A percentile compares a stretch with the other conserved stretches of the same genome.
These are phyloP conservation scores for Spea hammondii DNA, from an alignment of 2,797 vertebrate species.

Conservation along the genomic window DNA sequence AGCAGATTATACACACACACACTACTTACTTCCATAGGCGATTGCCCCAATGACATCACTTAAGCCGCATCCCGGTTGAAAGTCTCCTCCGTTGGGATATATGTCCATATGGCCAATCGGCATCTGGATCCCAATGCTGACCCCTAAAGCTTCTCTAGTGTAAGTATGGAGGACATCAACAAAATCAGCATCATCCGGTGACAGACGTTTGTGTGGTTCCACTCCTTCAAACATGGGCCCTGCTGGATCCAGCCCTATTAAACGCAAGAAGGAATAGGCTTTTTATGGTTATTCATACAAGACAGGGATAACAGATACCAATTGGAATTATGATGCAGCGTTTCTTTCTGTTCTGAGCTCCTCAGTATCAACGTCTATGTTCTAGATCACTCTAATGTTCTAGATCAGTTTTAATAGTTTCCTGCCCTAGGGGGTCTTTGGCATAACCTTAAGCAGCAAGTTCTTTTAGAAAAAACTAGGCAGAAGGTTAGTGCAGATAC, in stretches of 20 bases:
- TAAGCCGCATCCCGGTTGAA: slow-evolving; percentile 88
- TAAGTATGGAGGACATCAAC: slow-evolving; percentile 96
- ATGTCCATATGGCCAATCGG: slow-evolving; percentile 91
- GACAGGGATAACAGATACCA: too few species aligned
- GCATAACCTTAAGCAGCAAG: too few species aligned
- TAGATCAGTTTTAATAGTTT: too few species aligned
- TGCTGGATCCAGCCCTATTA: slow-evolving; percentile 87
- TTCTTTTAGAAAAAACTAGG: too few species aligned
- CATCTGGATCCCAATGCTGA: slow-evolving; percentile 96
- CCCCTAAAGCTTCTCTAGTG: slow-evolving; percentile 82
- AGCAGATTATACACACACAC: not conserved
- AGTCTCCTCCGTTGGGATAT: slow-evolving; percentile 92
- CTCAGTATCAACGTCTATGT: too few species aligned
- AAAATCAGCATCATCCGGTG: slow-evolving; percentile 89
- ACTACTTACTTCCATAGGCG: slow-evolving; percentile 81
- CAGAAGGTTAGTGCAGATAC: too few species aligned
- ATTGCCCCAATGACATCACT: slow-evolving; percentile 77
- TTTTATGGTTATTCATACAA: too few species aligned
- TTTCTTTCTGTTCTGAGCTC: too few species aligned
- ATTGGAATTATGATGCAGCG: too few species aligned
- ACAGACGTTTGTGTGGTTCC: slow-evolving; percentile 80
- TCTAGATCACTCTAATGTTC: too few species aligned
- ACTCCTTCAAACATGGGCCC: slow-evolving; percentile 93
- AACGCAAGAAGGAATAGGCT: too few species aligned
- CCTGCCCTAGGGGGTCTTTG: too few species aligned